These are phyloP conservation scores for Megaceryle torquata DNA, from an alignment of 2,113 vertebrate species.

Conservation along the genomic window DNA sequence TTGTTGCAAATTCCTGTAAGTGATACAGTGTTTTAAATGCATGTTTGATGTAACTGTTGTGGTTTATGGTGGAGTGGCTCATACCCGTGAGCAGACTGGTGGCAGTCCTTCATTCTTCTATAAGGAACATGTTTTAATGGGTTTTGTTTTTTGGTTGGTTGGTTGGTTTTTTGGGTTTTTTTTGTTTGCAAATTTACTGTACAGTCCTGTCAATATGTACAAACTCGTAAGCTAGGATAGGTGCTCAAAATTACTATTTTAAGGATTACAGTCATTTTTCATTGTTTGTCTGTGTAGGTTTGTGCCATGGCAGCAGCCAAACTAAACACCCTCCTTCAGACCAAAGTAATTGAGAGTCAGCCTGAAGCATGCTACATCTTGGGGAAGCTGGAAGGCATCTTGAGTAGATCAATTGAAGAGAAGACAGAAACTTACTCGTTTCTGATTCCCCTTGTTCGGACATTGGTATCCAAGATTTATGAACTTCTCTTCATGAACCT, in stretches of 20 bases:
- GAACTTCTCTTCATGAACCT: constrained; percentile 95
- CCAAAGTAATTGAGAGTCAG: constrained; percentile 90
- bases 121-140: neutral
- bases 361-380: constrained; percentile 93
- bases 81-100: neutral
- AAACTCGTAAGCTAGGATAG: neutral
- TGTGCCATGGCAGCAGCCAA: constrained; percentile 95
- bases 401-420: constrained; percentile 85
- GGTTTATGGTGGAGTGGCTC: neutral
- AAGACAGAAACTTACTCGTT: constrained; percentile 90
- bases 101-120: neutral
- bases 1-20: constrained; percentile 22
- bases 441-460: constrained; percentile 91
- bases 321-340: constrained; percentile 93
- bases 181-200: neutral
- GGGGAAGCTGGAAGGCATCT: constrained; percentile 89
- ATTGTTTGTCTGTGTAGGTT: constrained; percentile 73
- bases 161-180: neutral
- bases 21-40: neutral
- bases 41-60: neutral
- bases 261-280: neutral
- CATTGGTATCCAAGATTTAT: constrained; percentile 91
- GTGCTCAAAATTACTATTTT: neutral
- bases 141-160: neutral
- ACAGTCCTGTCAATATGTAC: neutral